phyloP scores from a whole-genome alignment of 2,888 invertebrate species.

The Dryococelus australis region DNA sequence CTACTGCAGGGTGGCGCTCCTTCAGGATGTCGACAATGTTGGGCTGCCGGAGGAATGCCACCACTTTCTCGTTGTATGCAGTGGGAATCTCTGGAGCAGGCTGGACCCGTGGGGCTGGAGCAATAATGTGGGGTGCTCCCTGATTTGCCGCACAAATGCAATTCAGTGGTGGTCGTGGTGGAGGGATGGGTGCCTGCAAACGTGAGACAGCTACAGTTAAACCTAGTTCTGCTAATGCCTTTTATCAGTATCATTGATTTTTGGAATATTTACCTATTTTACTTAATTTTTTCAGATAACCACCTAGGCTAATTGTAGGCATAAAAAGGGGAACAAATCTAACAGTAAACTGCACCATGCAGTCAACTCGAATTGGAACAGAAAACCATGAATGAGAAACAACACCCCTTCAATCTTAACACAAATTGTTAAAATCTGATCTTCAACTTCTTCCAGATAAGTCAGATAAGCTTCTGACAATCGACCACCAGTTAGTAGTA shows the following conservation, averaged over 20 bases:
- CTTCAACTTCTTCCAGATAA: too few species aligned
- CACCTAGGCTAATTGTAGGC: too few species aligned
- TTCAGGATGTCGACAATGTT: slow-evolving; percentile 91
- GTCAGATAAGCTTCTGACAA: too few species aligned
- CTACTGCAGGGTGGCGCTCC: slow-evolving; percentile 79
- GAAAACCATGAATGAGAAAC: background rate
- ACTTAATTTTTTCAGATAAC: too few species aligned
- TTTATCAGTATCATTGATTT: too few species aligned
- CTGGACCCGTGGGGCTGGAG: slow-evolving; percentile 47
- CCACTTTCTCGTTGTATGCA: slow-evolving; percentile 95
- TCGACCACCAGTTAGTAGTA: too few species aligned
- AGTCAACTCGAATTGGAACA: too few species aligned
- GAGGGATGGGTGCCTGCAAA: slow-evolving; percentile 75
- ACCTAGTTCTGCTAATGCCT: too few species aligned
- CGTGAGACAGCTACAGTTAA: background rate
- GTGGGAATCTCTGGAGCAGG: slow-evolving; percentile 72
- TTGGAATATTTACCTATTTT: too few species aligned
- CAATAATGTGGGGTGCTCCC: background rate
- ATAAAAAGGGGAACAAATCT: too few species aligned
- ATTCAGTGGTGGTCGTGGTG: slow-evolving; percentile 67
- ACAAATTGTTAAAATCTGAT: background rate
- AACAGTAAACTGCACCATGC: too few species aligned
- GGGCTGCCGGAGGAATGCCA: slow-evolving; percentile 93
- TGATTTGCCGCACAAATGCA: slow-evolving; percentile 54
- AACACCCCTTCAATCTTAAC: background rate